phyloP scores from a whole-genome alignment of 2,888 invertebrate genomes.

The Nysson spinosus region DNA sequence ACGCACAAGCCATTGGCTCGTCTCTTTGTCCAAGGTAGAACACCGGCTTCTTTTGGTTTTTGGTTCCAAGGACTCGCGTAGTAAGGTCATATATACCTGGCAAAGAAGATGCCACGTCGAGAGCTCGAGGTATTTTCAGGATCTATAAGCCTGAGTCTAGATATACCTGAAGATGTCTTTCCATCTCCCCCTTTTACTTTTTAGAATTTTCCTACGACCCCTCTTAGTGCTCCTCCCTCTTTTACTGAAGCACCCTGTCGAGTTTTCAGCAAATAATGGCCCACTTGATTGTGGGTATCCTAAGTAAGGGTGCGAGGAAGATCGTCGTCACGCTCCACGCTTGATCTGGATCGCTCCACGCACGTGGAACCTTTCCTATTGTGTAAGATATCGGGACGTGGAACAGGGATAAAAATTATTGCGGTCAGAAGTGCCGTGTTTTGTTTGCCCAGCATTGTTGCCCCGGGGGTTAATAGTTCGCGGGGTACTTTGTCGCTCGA shows the following conservation, averaged over 20 bases:
- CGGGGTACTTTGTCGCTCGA: conserved; percentile 44
- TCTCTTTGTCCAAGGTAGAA: conserved; percentile 57
- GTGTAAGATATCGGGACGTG: conserved; percentile 35
- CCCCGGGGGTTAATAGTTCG: conserved; percentile 54
- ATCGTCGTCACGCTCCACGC: conserved; percentile 43
- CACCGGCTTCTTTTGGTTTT: conserved; percentile 41
- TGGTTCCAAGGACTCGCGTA: conserved; percentile 40
- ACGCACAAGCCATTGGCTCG: conserved; percentile 42
- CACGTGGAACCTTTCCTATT: conserved; percentile 44
- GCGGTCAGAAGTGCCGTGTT: conserved; percentile 48
- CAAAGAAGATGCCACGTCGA: conserved; percentile 14
- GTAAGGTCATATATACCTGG: conserved; percentile 51
- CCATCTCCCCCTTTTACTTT: conserved; percentile 17
- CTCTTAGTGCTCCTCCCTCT: background rate
- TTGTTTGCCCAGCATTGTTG: conserved; percentile 55
- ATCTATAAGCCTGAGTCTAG: conserved; percentile 21
- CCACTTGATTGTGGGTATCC: conserved; percentile 58
- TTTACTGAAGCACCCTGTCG: conserved; percentile 26
- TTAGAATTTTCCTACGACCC: conserved; percentile 19
- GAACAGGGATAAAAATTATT: conserved; percentile 54
- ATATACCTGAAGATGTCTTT: conserved; percentile 41
- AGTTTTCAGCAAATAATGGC: conserved; percentile 61
- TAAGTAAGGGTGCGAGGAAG: conserved; percentile 42
- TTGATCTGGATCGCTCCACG: conserved; percentile 46
- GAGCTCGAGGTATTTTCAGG: conserved; percentile 22